Evolutionary conservation across 2,113 vertebrate genomes (phyloP).

Genomic region (Physeter macrocephalus): DNA sequence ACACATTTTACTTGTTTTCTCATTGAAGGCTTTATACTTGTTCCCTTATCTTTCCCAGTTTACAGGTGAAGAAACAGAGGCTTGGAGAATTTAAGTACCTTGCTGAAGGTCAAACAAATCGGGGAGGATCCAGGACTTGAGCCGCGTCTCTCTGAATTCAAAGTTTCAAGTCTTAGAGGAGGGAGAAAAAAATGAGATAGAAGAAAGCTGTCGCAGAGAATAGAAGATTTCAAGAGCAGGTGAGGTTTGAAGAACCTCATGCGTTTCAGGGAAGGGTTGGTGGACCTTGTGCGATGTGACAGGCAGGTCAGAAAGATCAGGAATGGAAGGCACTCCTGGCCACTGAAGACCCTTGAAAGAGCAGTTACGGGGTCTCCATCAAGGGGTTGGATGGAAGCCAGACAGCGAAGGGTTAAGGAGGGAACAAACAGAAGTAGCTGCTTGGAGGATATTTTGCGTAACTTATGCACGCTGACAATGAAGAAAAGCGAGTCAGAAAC

Average conservation of each 20-base stretch:
- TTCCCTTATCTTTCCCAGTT: background rate
- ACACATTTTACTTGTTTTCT: background rate
- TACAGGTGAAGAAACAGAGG: background rate
- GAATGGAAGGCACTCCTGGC: accelerated
- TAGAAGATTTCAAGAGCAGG: background rate
- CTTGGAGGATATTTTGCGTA: background rate
- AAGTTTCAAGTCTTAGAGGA: background rate
- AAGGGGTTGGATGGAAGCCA: background rate
- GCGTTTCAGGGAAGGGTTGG: background rate
- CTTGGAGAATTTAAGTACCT: background rate
- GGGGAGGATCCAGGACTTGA: background rate
- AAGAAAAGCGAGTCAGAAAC: background rate
- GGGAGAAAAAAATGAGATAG: background rate
- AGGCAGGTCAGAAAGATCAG: background rate
- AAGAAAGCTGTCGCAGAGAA: background rate
- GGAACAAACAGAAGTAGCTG: background rate
- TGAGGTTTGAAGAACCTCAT: accelerated
- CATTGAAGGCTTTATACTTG: background rate
- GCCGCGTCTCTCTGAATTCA: background rate
- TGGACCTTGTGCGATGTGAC: accelerated
- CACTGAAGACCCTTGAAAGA: background rate
- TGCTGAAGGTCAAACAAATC: background rate
- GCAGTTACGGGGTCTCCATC: background rate
- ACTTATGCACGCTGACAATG: background rate
- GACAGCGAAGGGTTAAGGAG: background rate